Conservation (phyloP, 2,797 vertebrate genomes). For the Sebastes trivittatus region DNA sequence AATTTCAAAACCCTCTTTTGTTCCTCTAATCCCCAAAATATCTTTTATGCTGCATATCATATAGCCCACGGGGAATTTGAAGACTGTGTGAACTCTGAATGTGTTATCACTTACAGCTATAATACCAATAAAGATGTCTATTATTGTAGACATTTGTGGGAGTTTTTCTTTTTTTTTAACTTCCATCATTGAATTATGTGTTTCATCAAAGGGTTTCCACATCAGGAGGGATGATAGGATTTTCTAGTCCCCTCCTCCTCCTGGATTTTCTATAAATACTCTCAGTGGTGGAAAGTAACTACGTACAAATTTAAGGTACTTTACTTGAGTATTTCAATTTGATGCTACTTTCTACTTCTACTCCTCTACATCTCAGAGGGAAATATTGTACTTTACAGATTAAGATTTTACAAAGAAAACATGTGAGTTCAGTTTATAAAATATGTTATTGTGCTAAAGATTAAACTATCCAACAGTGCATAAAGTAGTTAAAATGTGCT, state of each 20-base stretch:
- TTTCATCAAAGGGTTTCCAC: slow-evolving; percentile 14
- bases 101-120: slow-evolving; percentile 53
- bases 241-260: neutral
- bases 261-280: slow-evolving; percentile 24
- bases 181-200: slow-evolving; percentile 12
- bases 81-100: slow-evolving; percentile 60
- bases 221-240: neutral
- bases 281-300: too few relatives aligned
- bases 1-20: slow-evolving; percentile 38
- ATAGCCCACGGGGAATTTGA: slow-evolving; percentile 7
- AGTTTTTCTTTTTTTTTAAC: neutral
- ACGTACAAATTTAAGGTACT: fast-evolving
- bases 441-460: fast-evolving
- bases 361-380: too few relatives aligned
- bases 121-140: slow-evolving; percentile 67
- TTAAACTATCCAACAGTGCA: fast-evolving
- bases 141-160: slow-evolving; percentile 51
- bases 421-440: too few relatives aligned
- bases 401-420: too few relatives aligned
- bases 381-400: too few relatives aligned
- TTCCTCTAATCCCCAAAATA: slow-evolving; percentile 51
- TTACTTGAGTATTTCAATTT: too few relatives aligned
- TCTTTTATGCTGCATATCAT: slow-evolving; percentile 53
- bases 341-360: too few relatives aligned
- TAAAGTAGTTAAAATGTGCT: too few relatives aligned